Conservation (phyloP, 2,888 invertebrate genomes). For the Laspeyria flexula region DNA sequence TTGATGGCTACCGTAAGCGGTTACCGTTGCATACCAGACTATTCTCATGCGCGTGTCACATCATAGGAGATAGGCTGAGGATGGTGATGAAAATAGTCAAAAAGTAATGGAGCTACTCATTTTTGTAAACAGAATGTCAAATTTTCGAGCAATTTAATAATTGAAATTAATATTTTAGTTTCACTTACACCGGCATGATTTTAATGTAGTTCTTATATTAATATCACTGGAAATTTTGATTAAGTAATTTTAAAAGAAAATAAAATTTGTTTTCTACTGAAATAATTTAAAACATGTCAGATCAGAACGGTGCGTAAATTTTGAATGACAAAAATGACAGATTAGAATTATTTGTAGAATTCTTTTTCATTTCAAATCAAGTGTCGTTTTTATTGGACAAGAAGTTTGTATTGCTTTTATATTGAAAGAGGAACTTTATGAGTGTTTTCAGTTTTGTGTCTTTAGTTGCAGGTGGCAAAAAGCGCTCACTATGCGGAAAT, state of each 20-base stretch:
- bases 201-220: not conserved
- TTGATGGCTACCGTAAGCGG: too few relatives aligned
- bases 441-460: too few relatives aligned
- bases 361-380: not conserved
- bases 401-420: not conserved
- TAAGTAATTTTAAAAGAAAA: not conserved
- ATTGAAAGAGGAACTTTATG: too few relatives aligned
- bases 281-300: not conserved
- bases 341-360: not conserved
- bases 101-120: too few relatives aligned
- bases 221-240: not conserved
- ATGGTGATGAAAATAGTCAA: too few relatives aligned
- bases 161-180: not conserved
- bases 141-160: too few relatives aligned
- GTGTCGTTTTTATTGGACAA: not conserved
- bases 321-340: not conserved
- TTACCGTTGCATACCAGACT: too few relatives aligned
- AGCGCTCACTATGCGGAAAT: too few relatives aligned
- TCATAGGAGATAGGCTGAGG: too few relatives aligned
- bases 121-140: too few relatives aligned
- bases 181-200: conserved; percentile 3
- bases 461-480: too few relatives aligned
- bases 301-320: not conserved
- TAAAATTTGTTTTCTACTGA: not conserved
- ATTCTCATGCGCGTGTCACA: too few relatives aligned